Evolutionary conservation across 2,797 vertebrate species (phyloP), one percentile per base, ranked within the genome.

Genomic region (Todus mexicanus): DNA sequence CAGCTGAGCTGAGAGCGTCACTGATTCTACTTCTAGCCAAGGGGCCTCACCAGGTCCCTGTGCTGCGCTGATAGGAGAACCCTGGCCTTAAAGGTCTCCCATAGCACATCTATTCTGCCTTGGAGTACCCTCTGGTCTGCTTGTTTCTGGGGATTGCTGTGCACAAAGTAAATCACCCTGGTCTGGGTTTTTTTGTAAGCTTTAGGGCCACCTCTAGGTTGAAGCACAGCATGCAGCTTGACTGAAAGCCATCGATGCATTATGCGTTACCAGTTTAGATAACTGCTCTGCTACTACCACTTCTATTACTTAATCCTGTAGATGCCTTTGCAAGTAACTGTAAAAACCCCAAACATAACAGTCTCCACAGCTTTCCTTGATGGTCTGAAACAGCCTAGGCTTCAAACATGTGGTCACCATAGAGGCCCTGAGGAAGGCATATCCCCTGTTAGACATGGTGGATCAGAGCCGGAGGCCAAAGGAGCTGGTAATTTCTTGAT

Each of bases 361-460:
- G 4, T 69, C 21, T 75, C 40, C 42, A 31, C 47, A 71, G 45
- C 53, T 84, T 97, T 97, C 95, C 97, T 96, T 98, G 71, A 98
- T 45, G 38, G 37, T 71, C 11, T 81, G 64, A 93, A 91, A 54
- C 60, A 99, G 99, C 93, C 93, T 99, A 94, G 99, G 99, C 19
- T 99, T 99, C 97, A 97, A 97, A 94, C 97, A 98, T 4, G 97
- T 99, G 60, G 96, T 99, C 42, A 99, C 99, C 21, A 96, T 99
- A 57, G 99, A 99, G 33, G 98, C 98, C 83, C 95, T 99, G 74
- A 98, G 99, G 89, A 97, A 97, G 27, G 98, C 98, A 1, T 99
- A 98, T 97, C 99, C 99, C 42, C 95, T 99, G 35, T 97, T 99
- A 23, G 99, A 99, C 96, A 97, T 99, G 75, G 99, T 99, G 94